A percentile compares a stretch with the other conserved stretches of the same genome.
phyloP scores from a whole-genome alignment of 2,888 invertebrate genomes.

The Flexamia atlantica region DNA sequence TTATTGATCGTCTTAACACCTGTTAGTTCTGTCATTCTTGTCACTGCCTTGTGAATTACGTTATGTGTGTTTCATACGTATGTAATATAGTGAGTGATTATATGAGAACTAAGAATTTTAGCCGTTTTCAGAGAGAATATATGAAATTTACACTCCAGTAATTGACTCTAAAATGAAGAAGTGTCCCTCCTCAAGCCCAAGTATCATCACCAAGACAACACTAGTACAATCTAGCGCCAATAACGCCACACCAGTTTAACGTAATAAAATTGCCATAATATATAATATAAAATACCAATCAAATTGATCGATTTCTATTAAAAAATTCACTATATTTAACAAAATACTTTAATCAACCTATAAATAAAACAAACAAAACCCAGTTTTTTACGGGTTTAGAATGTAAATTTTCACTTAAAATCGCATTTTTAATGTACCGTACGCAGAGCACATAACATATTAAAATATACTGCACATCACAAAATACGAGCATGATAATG shows the following conservation, averaged over 20 bases:
- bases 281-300: too few relatives aligned
- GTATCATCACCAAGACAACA: conserved; percentile 50
- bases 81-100: neutral
- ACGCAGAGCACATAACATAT: too few relatives aligned
- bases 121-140: neutral
- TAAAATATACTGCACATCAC: neutral
- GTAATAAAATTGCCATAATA: neutral
- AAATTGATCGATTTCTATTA: too few relatives aligned
- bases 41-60: conserved; percentile 45
- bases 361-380: neutral
- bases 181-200: conserved; percentile 5
- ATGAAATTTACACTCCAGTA: neutral
- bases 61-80: neutral
- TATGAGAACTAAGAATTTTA: neutral
- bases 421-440: too few relatives aligned
- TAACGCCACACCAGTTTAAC: neutral
- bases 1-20: conserved; percentile 57
- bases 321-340: too few relatives aligned
- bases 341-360: neutral
- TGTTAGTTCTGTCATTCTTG: conserved; percentile 36
- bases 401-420: too few relatives aligned
- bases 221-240: conserved; percentile 55
- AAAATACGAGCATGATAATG: neutral
- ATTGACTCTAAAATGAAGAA: conserved; percentile 28
- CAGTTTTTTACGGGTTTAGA: too few relatives aligned